Evolutionary conservation across 1,140 invertebrate species (phyloP).

Genomic region (Bombus difficillimus): DNA sequence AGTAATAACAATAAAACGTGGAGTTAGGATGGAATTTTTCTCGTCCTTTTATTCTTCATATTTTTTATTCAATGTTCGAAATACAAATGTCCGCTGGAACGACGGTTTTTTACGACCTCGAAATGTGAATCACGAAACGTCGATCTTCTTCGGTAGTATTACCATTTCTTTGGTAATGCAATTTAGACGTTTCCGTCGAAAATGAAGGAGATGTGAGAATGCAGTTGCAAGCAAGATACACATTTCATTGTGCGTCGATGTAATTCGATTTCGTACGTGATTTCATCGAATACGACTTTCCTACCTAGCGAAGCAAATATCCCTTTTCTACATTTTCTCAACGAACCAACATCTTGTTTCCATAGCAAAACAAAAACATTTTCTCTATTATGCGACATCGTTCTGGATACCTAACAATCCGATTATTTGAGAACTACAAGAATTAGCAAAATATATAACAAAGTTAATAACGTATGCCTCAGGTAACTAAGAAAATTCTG

Average conservation of each 20-base stretch:
- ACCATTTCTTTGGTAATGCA: slow-evolving; percentile 10
- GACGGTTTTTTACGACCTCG: slow-evolving; percentile 16
- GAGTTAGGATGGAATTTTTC: neutral
- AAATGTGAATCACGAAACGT: slow-evolving; percentile 43
- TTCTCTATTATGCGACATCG: too few species aligned
- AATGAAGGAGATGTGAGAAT: slow-evolving; percentile 10
- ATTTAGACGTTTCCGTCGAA: slow-evolving; percentile 28
- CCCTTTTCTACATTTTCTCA: too few species aligned
- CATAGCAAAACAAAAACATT: too few species aligned
- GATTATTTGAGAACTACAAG: neutral
- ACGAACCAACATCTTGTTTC: neutral
- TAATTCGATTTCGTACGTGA: slow-evolving; percentile 56
- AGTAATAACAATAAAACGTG: neutral
- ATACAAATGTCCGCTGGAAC: slow-evolving; percentile 2
- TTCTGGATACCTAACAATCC: neutral
- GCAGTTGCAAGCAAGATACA: slow-evolving; percentile 11
- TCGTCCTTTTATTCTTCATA: neutral
- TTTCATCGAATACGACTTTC: slow-evolving; percentile 42
- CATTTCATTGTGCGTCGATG: slow-evolving; percentile 17
- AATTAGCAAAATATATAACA: neutral
- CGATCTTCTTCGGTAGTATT: slow-evolving; percentile 18
- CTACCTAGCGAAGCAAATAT: too few species aligned
- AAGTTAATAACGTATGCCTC: neutral
- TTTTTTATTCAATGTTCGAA: neutral
- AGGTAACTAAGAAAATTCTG: neutral